A percentile compares a stretch with the other conserved stretches of the same genome.
Conservation (phyloP, 2,113 vertebrate genomes). For the Holacanthus passer region DNA sequence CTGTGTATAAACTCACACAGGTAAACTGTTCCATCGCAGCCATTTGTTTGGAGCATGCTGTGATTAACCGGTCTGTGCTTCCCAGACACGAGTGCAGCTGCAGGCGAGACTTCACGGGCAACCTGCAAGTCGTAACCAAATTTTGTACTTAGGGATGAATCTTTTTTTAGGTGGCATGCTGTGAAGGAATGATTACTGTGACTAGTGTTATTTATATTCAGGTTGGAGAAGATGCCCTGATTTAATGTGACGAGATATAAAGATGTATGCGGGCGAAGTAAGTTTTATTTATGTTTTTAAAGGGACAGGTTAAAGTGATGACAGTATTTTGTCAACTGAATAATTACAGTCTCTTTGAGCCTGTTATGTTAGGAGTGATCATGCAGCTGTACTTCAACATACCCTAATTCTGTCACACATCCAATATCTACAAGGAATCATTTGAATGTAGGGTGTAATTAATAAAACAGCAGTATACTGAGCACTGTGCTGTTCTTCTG, state of each 20-base stretch:
- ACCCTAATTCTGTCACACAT: slow-evolving; percentile 3
- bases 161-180: slow-evolving; percentile 34
- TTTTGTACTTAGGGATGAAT: slow-evolving; percentile 26
- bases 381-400: not conserved
- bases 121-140: slow-evolving; percentile 33
- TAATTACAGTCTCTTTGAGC: not conserved
- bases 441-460: not conserved
- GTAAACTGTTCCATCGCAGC: slow-evolving; percentile 18
- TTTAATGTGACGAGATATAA: not conserved
- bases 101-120: slow-evolving; percentile 26
- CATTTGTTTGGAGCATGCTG: slow-evolving; percentile 48
- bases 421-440: not conserved
- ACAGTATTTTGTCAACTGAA: not conserved
- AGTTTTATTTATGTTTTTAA: not conserved
- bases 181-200: slow-evolving; percentile 7
- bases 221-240: not conserved
- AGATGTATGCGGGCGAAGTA: not conserved
- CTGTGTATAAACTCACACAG: slow-evolving; percentile 2
- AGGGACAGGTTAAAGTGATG: not conserved
- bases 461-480: not conserved
- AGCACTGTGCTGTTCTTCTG: not conserved
- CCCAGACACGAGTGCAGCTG: slow-evolving; percentile 44
- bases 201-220: slow-evolving; percentile 5
- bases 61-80: slow-evolving; percentile 48
- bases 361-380: not conserved